Evolutionary conservation across 2,797 vertebrate species (phyloP).

Genomic region (Lagodon rhomboides): DNA sequence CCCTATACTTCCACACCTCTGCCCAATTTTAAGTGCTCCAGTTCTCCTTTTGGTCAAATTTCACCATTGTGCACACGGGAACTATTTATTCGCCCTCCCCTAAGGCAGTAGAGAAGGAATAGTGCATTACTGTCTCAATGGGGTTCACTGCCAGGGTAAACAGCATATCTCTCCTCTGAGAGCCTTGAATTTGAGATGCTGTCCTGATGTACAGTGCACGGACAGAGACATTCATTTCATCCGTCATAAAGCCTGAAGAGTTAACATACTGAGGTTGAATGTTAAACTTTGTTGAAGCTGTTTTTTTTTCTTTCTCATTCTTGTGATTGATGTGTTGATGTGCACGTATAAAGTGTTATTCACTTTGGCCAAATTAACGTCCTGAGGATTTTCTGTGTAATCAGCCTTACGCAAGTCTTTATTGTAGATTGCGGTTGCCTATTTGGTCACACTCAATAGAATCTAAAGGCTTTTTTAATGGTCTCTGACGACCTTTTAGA

Average conservation of each 20-base stretch:
- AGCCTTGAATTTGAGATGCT: constrained; percentile 51
- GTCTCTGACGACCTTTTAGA: constrained; percentile 77
- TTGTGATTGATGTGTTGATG: neutral
- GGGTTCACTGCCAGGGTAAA: constrained; percentile 75
- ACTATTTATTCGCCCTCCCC: constrained; percentile 60
- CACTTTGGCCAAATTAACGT: constrained; percentile 59
- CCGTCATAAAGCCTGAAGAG: neutral
- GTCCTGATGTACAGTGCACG: constrained; percentile 35
- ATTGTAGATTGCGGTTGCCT: constrained; percentile 67
- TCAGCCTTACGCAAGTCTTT: constrained; percentile 70
- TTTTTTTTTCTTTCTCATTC: constrained; percentile 21
- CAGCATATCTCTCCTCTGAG: constrained; percentile 57
- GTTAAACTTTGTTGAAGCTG: neutral
- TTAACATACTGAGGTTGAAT: constrained; percentile 23
- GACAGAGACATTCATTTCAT: constrained; percentile 21
- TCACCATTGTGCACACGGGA: constrained; percentile 56
- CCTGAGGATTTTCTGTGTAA: constrained; percentile 67
- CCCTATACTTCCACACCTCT: constrained; percentile 9
- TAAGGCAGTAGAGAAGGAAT: constrained; percentile 56
- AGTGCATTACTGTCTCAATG: constrained; percentile 56
- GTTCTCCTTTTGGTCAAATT: constrained; percentile 54
- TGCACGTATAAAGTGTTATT: constrained; percentile 40
- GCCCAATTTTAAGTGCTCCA: constrained; percentile 36
- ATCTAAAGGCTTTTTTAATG: constrained; percentile 76
- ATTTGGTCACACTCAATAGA: constrained; percentile 81